Percentiles rank a stretch among this genome's conserved stretches.
Evolutionary conservation across 1,140 invertebrate species (phyloP).

Genomic region (Eurosta solidaginis): DNA sequence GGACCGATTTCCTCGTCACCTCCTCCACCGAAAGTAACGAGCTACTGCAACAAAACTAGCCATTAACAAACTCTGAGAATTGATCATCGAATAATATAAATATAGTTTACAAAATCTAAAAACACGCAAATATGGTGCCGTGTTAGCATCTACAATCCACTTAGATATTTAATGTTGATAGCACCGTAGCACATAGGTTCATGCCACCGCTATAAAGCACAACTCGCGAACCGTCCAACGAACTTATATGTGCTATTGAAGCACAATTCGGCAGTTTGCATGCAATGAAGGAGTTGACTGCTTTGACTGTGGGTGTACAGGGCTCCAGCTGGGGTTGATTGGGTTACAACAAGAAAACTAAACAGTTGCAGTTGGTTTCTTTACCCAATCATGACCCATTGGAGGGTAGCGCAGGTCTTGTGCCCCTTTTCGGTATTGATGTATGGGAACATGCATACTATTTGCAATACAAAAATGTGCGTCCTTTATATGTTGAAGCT

Average conservation of each 20-base stretch:
- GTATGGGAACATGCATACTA: conserved; percentile 99
- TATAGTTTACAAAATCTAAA: no score
- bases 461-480: conserved; percentile 97
- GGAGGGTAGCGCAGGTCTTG: conserved; percentile 85
- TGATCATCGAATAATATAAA: no score
- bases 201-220: no score
- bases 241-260: conserved; percentile 64
- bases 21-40: no score
- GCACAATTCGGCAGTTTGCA: conserved; percentile 87
- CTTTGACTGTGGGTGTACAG: conserved; percentile 85
- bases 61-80: no score
- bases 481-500: conserved; percentile 96
- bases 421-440: conserved; percentile 97
- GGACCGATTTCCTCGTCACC: no score
- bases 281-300: conserved; percentile 78
- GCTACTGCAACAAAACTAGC: no score
- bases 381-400: conserved; percentile 98
- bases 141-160: no score
- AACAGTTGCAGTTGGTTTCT: conserved; percentile 80
- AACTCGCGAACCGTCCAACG: conserved; percentile 77
- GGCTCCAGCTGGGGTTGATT: conserved; percentile 99
- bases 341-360: conserved; percentile 80
- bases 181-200: no score
- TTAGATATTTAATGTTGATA: no score
- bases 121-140: no score